Evolutionary conservation across 2,888 invertebrate genomes (phyloP).

Genomic region (Gymnocheta viridis): DNA sequence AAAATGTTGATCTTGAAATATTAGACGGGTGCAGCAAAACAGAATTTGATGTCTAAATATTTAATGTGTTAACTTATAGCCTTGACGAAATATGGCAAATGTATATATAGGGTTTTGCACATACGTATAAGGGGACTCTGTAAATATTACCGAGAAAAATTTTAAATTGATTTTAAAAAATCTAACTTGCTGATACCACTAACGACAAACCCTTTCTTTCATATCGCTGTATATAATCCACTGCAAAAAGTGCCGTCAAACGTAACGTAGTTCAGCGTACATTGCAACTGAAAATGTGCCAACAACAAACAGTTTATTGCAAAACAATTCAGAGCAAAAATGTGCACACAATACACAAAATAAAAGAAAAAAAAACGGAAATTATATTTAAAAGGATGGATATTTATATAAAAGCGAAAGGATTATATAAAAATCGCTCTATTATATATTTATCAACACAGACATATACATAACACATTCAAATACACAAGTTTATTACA

Average conservation of each 20-base stretch:
- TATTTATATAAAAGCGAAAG: slow-evolving; percentile 48
- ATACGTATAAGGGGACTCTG: no score
- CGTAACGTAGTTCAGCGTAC: slow-evolving; percentile 1
- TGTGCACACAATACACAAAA: slow-evolving; percentile 24
- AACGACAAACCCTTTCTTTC: slow-evolving; percentile 4
- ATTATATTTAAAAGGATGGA: slow-evolving; percentile 39
- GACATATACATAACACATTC: background rate
- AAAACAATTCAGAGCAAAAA: slow-evolving; percentile 57
- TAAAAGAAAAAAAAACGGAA: slow-evolving; percentile 8
- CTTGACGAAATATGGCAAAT: no score
- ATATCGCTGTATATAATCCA: background rate
- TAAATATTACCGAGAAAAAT: no score
- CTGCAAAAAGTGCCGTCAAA: slow-evolving; percentile 24
- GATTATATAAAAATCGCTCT: slow-evolving; percentile 50
- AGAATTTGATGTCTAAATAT: no score
- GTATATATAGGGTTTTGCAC: no score
- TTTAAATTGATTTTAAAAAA: no score
- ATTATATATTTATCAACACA: slow-evolving; percentile 53
- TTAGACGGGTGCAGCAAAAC: no score
- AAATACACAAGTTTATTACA: slow-evolving; percentile 3
- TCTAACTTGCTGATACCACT: no score
- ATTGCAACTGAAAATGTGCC: slow-evolving; percentile 57
- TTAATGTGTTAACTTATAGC: no score
- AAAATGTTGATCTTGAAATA: no score
- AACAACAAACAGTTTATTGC: slow-evolving; percentile 65